Conservation (phyloP, 2,113 vertebrate genomes). For the Clinocottus analis region DNA sequence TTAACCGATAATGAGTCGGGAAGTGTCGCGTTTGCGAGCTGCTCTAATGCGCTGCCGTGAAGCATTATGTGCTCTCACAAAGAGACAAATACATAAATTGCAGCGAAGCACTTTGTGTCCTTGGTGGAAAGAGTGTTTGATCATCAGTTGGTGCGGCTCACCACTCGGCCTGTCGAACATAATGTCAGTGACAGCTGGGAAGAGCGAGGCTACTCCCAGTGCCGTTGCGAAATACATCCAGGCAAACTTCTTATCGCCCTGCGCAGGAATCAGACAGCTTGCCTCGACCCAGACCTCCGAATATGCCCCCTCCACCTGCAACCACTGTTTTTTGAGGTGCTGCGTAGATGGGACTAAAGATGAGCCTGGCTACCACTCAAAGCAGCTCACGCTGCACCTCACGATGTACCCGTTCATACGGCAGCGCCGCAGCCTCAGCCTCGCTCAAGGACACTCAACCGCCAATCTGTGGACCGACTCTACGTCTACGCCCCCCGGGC, state of each 20-base stretch:
- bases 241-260: constrained; percentile 35
- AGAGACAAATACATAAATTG: constrained; percentile 13
- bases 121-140: constrained; percentile 23
- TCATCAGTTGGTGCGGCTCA: constrained; percentile 23
- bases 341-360: too few species aligned
- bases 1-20: neutral
- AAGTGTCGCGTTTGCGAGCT: neutral
- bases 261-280: constrained; percentile 2
- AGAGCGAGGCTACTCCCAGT: constrained; percentile 56
- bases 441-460: too few species aligned
- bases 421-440: too few species aligned
- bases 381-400: too few species aligned
- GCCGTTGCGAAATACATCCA: constrained; percentile 45
- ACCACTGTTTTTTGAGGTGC: too few species aligned
- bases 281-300: neutral
- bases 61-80: neutral
- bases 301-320: neutral
- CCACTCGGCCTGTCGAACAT: constrained; percentile 35
- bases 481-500: too few species aligned
- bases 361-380: too few species aligned
- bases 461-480: too few species aligned
- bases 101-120: neutral
- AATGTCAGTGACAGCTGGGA: constrained; percentile 59
- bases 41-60: neutral
- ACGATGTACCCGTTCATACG: too few species aligned